Percentiles rank a stretch among this genome's conserved stretches.
Evolutionary conservation across 1,140 invertebrate species (phyloP).

Genomic region (Meloidogyne chitwoodi): DNA sequence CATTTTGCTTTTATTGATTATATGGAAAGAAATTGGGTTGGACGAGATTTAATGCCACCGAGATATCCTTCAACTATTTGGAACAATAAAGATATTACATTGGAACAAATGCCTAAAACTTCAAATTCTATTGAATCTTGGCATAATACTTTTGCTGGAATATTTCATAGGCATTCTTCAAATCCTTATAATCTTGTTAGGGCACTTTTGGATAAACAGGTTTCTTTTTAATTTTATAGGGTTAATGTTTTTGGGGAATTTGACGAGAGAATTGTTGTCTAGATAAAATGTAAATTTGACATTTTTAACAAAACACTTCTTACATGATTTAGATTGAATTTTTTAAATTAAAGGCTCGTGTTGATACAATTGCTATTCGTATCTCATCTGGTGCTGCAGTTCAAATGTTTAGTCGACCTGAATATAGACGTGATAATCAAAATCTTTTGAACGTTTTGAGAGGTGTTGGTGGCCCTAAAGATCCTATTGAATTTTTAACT

Average conservation of each 20-base stretch:
- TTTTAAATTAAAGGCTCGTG: neutral
- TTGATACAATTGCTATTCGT: neutral
- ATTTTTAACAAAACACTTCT: too few species aligned
- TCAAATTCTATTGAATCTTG: neutral
- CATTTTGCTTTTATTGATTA: neutral
- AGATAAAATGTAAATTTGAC: too few species aligned
- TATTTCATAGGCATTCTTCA: neutral
- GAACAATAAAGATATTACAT: constrained; percentile 1
- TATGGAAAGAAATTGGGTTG: constrained; percentile 5
- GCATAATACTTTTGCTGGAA: neutral
- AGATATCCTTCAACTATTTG: neutral
- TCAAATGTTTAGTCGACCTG: constrained; percentile 1
- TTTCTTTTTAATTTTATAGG: neutral
- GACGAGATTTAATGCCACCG: neutral
- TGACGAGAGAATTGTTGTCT: neutral
- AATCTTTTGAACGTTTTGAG: neutral
- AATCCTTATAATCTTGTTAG: constrained; percentile 1
- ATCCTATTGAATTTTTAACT: neutral
- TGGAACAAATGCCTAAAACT: neutral
- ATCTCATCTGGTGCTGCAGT: neutral
- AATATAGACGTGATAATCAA: constrained; percentile 2
- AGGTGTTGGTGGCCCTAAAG: neutral
- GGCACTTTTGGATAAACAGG: constrained; percentile 3
- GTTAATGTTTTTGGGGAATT: neutral
- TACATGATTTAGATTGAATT: too few species aligned